Percentiles rank a stretch among this genome's conserved stretches.
These are phyloP conservation scores for Colossoma macropomum DNA, from an alignment of 2,113 vertebrate species.

Conservation along the genomic window DNA sequence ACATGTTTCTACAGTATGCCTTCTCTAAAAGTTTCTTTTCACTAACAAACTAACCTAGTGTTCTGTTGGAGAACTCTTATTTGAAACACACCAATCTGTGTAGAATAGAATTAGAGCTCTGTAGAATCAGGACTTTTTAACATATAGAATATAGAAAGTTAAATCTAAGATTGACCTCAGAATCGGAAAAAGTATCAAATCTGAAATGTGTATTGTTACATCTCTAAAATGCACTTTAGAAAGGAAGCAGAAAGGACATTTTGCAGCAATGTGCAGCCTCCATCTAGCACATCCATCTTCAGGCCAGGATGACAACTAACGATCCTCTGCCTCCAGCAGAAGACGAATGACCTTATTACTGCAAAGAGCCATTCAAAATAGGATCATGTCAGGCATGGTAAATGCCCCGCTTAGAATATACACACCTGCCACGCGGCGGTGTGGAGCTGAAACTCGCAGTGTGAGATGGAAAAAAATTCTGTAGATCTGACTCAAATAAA, in stretches of 20 bases:
- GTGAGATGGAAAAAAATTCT: not conserved
- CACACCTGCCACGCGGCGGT: constrained; percentile 48
- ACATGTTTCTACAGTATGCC: no score
- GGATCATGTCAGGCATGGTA: constrained; percentile 67
- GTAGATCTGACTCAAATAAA: not conserved
- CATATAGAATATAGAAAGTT: no score
- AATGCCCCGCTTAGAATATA: constrained; percentile 55
- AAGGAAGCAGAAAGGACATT: not conserved
- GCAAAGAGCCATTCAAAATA: constrained; percentile 71
- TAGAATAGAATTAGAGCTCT: no score
- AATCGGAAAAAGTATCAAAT: no score
- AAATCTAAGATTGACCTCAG: no score
- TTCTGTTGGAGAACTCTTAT: no score
- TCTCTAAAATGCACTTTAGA: no score
- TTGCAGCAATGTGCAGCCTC: constrained; percentile 27
- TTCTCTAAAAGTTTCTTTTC: no score
- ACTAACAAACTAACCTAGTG: no score
- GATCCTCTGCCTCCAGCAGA: constrained; percentile 66
- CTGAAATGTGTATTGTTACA: no score
- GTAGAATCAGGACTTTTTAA: no score
- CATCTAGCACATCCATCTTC: constrained; percentile 68
- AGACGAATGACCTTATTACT: constrained; percentile 79
- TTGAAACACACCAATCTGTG: no score
- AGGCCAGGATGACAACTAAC: constrained; percentile 69
- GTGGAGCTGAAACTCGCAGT: not conserved